A percentile compares a stretch with the other conserved stretches of the same genome.
phyloP scores from a whole-genome alignment of 2,888 invertebrate species.

The Drosophila limbata region DNA sequence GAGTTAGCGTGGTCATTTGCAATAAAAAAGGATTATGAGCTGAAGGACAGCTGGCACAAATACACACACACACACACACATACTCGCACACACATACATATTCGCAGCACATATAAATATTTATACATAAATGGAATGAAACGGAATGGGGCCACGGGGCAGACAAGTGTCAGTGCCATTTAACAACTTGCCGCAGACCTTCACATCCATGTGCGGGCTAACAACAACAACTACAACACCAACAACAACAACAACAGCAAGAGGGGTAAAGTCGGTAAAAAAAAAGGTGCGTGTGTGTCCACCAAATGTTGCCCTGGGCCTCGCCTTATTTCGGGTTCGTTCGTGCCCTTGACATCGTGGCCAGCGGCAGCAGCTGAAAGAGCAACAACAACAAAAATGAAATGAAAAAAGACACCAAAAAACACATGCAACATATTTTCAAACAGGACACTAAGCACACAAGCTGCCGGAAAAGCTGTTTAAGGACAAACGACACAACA shows the following conservation, averaged over 20 bases:
- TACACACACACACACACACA: slow-evolving; percentile 24
- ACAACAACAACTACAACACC: slow-evolving; percentile 21
- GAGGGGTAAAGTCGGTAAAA: not conserved
- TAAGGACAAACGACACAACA: slow-evolving; percentile 33
- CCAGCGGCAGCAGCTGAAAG: slow-evolving; percentile 26
- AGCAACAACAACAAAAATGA: slow-evolving; percentile 14
- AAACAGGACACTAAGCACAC: slow-evolving; percentile 50
- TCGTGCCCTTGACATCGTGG: slow-evolving; percentile 62
- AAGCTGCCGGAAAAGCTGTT: slow-evolving; percentile 54
- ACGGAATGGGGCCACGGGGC: slow-evolving; percentile 11
- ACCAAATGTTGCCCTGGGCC: slow-evolving; percentile 34
- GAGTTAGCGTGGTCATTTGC: slow-evolving; percentile 79
- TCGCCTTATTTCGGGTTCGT: slow-evolving; percentile 45
- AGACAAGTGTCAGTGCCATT: slow-evolving; percentile 76
- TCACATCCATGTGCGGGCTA: slow-evolving; percentile 37
- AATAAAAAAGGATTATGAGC: slow-evolving; percentile 81
- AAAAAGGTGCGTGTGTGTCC: slow-evolving; percentile 62
- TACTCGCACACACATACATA: slow-evolving; percentile 21
- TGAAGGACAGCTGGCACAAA: slow-evolving; percentile 69
- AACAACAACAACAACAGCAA: slow-evolving; percentile 15
- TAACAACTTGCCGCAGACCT: slow-evolving; percentile 69
- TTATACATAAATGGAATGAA: slow-evolving; percentile 56
- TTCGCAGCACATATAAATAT: slow-evolving; percentile 66
- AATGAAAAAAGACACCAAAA: not conserved
- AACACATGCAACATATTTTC: slow-evolving; percentile 60